Base-by-base conservation (phyloP, 2,113 vertebrate species). In the Melanerpes aurifrons region DNA sequence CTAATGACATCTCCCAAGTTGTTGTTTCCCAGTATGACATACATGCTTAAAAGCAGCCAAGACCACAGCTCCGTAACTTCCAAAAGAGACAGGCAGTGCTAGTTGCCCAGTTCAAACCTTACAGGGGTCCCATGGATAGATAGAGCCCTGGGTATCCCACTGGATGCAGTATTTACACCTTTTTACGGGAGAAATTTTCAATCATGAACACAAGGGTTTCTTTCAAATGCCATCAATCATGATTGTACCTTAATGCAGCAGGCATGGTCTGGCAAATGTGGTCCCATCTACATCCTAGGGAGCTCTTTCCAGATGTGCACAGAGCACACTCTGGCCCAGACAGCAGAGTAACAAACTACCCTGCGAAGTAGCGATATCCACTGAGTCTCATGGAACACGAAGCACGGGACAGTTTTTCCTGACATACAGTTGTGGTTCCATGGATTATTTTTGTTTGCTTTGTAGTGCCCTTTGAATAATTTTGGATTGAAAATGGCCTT, bases 1-100 rank as follows among this genome's bases (percentile, higher is more conserved):
- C 7, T 31, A 69, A 37, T 19, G 28, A 67, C 25, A 64, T 11
- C 6, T 15, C 6, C 32, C 32, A 72, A 11, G 17, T 2, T 56
- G 50, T 29, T 75, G 48, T 56, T 77, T 73, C 37, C 32, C 53
- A 87, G 24, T 48, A 72, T 35, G 25, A 54, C 6, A 48, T 1
- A 37, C 2, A 61, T 31, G 80, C 89, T 53, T 45, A 45, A 15
- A 78, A 73, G 19, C 8, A 31, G 26, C 62, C 64, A 70, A 63
- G 0, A 3, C 5, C 1, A 1, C 87, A 87, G 70, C 50, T 76
- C 59, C 47, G 28, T 5, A 12, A 1, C 1, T 70, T 63, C 54
- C n/a, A 45, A 56, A 67, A 47, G 12, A 53, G n/a, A 50, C 12
- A 8, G 76, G 31, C 4, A 24, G 40, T 22, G 71, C 54, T 78